phyloP scores from a whole-genome alignment of 2,888 invertebrate species.

The Dasypogon diadema region DNA sequence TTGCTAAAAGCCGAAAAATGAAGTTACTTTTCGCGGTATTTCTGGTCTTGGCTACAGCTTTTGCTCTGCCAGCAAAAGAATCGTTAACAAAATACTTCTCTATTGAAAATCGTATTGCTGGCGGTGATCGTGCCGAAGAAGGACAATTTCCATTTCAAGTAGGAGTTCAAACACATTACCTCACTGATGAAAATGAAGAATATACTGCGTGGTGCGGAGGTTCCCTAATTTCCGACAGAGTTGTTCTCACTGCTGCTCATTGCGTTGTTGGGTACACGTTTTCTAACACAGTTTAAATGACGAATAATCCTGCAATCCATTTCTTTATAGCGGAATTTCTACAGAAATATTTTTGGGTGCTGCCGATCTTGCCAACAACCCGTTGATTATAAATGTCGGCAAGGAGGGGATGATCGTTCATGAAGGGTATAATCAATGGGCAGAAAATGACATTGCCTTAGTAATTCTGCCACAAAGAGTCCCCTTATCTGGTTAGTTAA shows the following conservation, averaged over 20 bases:
- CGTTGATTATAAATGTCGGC: slow-evolving; percentile 39
- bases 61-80: background rate
- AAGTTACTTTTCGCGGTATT: background rate
- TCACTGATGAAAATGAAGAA: background rate
- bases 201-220: slow-evolving; percentile 39
- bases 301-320: background rate
- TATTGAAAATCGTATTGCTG: slow-evolving; percentile 12
- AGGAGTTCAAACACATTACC: slow-evolving; percentile 15
- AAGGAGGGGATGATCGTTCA: slow-evolving; percentile 61
- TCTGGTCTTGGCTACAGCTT: background rate
- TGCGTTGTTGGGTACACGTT: slow-evolving; percentile 12
- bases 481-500: too few relatives aligned
- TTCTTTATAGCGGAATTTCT: slow-evolving; percentile 24
- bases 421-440: slow-evolving; percentile 63
- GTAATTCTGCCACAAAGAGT: slow-evolving; percentile 64
- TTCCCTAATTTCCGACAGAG: slow-evolving; percentile 19
- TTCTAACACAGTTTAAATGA: background rate
- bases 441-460: slow-evolving; percentile 64
- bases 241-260: slow-evolving; percentile 52
- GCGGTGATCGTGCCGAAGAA: slow-evolving; percentile 8
- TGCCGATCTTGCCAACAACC: slow-evolving; percentile 27
- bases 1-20: background rate
- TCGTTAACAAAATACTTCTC: background rate
- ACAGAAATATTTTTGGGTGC: slow-evolving; percentile 48
- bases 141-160: slow-evolving; percentile 41